Conservation (phyloP, 2,888 invertebrate genomes). For the Diabrotica balteata region DNA sequence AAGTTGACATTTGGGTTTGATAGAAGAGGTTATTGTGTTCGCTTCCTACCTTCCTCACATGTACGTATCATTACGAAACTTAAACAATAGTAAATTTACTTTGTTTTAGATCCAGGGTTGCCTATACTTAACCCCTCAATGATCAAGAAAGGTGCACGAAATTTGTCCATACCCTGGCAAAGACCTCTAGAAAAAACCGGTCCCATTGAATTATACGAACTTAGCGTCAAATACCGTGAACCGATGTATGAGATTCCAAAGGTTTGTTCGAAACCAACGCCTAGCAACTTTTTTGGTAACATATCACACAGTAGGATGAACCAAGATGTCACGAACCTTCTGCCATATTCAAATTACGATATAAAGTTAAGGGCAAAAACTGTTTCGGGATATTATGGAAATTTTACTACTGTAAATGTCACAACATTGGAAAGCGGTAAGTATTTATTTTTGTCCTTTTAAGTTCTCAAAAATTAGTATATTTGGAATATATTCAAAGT, state of each 20-base stretch:
- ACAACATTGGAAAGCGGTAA: background rate
- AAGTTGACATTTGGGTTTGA: too few relatives aligned
- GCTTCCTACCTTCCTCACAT: too few relatives aligned
- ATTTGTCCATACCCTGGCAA: conserved; percentile 15
- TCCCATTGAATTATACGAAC: conserved; percentile 29
- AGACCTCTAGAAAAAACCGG: conserved; percentile 33
- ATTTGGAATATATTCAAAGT: too few relatives aligned
- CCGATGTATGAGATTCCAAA: conserved; percentile 30
- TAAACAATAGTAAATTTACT: too few relatives aligned
- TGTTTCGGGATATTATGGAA: background rate
- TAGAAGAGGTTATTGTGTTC: too few relatives aligned
- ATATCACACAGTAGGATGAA: too few relatives aligned
- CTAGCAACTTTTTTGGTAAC: background rate
- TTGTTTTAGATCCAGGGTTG: conserved; percentile 27
- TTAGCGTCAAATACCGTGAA: conserved; percentile 22
- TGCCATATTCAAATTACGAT: too few relatives aligned
- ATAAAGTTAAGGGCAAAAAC: too few relatives aligned
- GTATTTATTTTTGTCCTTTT: background rate
- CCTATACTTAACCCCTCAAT: conserved; percentile 1
- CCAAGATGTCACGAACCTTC: too few relatives aligned
- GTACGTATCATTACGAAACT: too few relatives aligned
- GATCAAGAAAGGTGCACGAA: too few relatives aligned
- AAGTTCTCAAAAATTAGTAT: too few relatives aligned
- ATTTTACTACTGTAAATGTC: background rate
- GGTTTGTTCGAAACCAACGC: conserved; percentile 2